phyloP scores from a whole-genome alignment of 2,888 invertebrate genomes.

The Eupeodes luniger region DNA sequence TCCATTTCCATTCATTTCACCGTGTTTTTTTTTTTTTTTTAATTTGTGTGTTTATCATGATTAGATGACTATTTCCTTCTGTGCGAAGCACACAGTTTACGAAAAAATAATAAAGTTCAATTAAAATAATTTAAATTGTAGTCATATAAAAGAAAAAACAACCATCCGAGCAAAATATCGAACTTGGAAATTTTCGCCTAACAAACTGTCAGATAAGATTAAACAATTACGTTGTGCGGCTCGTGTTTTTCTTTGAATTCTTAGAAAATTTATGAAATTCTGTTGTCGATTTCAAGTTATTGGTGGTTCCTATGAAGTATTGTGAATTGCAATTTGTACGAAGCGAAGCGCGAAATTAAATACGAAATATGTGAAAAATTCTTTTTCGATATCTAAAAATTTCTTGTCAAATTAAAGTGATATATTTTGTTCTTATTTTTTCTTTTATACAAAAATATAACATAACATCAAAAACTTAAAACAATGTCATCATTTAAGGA shows the following conservation, averaged over 20 bases:
- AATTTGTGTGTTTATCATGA: conserved; percentile 44
- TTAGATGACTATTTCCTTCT: conserved; percentile 27
- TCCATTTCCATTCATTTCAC: conserved; percentile 69
- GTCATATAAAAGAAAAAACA: conserved; percentile 30
- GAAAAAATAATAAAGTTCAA: conserved; percentile 31
- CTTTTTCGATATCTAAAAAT: conserved; percentile 9
- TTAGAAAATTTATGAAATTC: conserved; percentile 1
- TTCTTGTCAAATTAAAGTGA: neutral
- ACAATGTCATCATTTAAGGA: conserved; percentile 83
- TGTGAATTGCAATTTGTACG: conserved; percentile 2
- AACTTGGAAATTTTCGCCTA: conserved; percentile 56
- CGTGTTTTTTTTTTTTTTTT: conserved; percentile 2
- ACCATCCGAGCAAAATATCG: conserved; percentile 43
- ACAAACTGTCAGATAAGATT: conserved; percentile 59
- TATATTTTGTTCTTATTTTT: neutral
- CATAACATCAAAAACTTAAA: neutral
- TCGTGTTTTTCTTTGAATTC: conserved; percentile 31
- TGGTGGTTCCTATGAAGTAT: neutral
- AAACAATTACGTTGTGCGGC: conserved; percentile 64
- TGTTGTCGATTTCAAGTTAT: neutral
- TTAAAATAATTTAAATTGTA: conserved; percentile 57
- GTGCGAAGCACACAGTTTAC: conserved; percentile 34
- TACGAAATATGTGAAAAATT: conserved; percentile 11
- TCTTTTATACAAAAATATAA: too few relatives aligned
- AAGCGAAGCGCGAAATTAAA: neutral